Percentiles rank a stretch among this genome's conserved stretches.
These are phyloP conservation scores for Phasianus colchicus DNA, from an alignment of 2,113 vertebrate genomes.

Conservation along the genomic window DNA sequence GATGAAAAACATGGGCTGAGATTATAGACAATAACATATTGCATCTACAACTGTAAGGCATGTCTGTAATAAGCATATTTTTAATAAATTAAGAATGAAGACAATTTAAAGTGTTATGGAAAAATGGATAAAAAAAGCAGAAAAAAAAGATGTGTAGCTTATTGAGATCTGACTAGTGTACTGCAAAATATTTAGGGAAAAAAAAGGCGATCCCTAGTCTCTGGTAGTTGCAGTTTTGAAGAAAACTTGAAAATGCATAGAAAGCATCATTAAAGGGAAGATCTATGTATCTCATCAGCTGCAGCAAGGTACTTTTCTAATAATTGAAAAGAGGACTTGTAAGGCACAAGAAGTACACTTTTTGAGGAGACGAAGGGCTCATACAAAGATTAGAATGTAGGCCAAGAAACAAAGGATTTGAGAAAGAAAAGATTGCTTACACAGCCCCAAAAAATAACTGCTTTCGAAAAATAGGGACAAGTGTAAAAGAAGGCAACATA, in stretches of 20 bases:
- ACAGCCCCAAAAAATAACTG: neutral
- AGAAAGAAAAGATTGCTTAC: neutral
- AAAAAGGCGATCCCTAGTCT: neutral
- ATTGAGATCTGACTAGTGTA: neutral
- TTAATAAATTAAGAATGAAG: neutral
- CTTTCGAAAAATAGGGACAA: accelerated
- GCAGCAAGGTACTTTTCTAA: neutral
- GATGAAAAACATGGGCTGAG: neutral
- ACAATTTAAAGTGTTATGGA: neutral
- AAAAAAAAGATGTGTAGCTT: accelerated
- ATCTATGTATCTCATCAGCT: neutral
- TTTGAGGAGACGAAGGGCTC: neutral
- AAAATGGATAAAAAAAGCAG: neutral
- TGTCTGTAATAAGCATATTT: neutral
- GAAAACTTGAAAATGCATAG: neutral
- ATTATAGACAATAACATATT: neutral
- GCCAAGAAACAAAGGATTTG: neutral
- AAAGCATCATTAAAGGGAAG: neutral
- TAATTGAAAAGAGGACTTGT: neutral
- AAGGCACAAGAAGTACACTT: neutral
- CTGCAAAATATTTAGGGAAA: neutral
- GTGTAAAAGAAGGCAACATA: neutral
- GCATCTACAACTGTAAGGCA: neutral
- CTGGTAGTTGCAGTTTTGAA: neutral
- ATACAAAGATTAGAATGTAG: neutral